Conservation (phyloP, 2,888 invertebrate genomes). For the Neocrepidodera transversa region DNA sequence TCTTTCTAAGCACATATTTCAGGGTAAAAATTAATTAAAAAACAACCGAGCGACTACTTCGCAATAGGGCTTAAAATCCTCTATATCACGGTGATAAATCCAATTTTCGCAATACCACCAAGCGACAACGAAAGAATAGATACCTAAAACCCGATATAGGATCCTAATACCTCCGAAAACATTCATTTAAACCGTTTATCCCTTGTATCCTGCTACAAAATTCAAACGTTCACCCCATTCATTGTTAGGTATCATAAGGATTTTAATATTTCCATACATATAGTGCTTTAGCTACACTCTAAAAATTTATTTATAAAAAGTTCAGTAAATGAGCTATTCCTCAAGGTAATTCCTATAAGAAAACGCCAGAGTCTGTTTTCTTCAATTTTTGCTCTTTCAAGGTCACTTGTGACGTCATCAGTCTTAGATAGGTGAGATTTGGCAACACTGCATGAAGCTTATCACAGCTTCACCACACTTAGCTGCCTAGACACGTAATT, state of each 20-base stretch:
- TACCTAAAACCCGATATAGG: slow-evolving; percentile 20
- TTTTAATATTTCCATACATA: slow-evolving; percentile 16
- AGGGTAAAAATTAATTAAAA: slow-evolving; percentile 24
- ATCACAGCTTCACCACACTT: too few relatives aligned
- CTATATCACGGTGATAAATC: slow-evolving; percentile 19
- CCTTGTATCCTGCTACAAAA: slow-evolving; percentile 7
- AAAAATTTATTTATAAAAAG: too few relatives aligned
- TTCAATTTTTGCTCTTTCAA: too few relatives aligned
- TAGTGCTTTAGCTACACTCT: not conserved
- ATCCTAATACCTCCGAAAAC: slow-evolving; percentile 22
- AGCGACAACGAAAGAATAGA: slow-evolving; percentile 27
- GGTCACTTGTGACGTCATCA: too few relatives aligned
- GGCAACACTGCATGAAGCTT: too few relatives aligned
- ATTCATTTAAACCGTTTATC: slow-evolving; percentile 22
- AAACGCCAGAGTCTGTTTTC: too few relatives aligned
- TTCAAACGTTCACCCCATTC: slow-evolving; percentile 14
- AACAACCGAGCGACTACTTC: not conserved
- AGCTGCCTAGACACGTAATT: too few relatives aligned
- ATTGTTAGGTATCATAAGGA: slow-evolving; percentile 16
- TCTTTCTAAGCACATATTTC: not conserved
- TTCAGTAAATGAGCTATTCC: too few relatives aligned
- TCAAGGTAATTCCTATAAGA: too few relatives aligned
- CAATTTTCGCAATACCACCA: slow-evolving; percentile 21
- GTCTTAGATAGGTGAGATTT: too few relatives aligned
- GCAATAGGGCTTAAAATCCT: slow-evolving; percentile 9